Base-by-base conservation (phyloP, 2,888 invertebrate species). In the Brachypalpus laphriformis region DNA sequence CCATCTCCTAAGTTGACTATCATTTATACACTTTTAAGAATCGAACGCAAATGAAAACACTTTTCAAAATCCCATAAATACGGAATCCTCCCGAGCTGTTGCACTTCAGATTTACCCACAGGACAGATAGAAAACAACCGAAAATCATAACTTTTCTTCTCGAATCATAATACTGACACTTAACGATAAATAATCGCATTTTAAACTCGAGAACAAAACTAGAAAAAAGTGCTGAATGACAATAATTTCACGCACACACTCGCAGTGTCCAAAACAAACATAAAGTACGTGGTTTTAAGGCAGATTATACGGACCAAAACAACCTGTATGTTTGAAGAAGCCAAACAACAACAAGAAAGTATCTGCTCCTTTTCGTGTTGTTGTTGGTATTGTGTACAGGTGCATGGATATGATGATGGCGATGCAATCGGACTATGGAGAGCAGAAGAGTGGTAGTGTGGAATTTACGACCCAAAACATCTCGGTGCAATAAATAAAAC, bases 171-270 rank as follows among this genome's bases (percentile, higher is more conserved):
- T 34, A 31, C 68, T 59, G 77, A 68, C 61, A 70, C 68, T 77
- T 54, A 77, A 68, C 59, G 68, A 77, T 77, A 77, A 77, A 77
- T 77, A 77, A 77, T 77, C 68, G 77, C 68, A 42, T 77, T 77
- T 77, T 28, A 61, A 51, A 77, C 51, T 51, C 68, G 16, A 51
- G 42, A 77, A 68, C 68, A 68, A 77, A 54, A 57, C 75, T 66
- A 68, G 77, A 51, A 68, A 66, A 40, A 51, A 68, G 59, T 77
- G 68, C 77, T 77, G 59, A 77, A 68, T 77, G 77, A 77, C 77
- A 77, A 68, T 14, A 63, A 63, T 74, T 28, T 63, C 42, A 63
- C 63, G 31, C 61, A 74, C 42, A 74, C 74, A 42, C 20, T 16
- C 42, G 28, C 22, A 42, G 22, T 8, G 47, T 22, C 51, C 68